Evolutionary conservation across 2,113 vertebrate species (phyloP).

Genomic region (Lepus americanus): DNA sequence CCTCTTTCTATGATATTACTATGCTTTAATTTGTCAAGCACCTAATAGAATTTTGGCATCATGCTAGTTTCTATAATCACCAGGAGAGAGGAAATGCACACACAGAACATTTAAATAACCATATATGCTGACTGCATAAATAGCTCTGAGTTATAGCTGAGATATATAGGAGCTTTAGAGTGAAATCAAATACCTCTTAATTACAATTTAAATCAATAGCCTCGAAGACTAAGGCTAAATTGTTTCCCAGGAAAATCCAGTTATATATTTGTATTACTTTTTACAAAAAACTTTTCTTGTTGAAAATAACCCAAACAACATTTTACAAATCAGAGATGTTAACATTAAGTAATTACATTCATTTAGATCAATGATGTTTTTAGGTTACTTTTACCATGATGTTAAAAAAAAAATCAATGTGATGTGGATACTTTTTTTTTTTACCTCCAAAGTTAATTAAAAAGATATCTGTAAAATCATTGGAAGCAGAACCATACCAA

Average conservation of each 20-base stretch:
- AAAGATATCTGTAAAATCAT: conserved; percentile 65
- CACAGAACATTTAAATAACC: conserved; percentile 69
- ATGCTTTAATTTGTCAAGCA: conserved; percentile 53
- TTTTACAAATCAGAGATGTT: conserved; percentile 59
- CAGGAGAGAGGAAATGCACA: conserved; percentile 57
- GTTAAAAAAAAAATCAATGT: conserved; percentile 64
- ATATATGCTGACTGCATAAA: conserved; percentile 60
- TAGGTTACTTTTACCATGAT: conserved; percentile 49
- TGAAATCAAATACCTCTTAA: conserved; percentile 77
- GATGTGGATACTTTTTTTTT: conserved; percentile 45
- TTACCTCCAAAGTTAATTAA: conserved; percentile 62
- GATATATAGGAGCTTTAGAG: conserved; percentile 65
- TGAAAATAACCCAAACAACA: conserved; percentile 45
- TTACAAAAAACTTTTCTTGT: neutral
- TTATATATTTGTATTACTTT: conserved; percentile 44
- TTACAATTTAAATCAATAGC: conserved; percentile 77
- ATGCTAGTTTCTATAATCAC: conserved; percentile 46
- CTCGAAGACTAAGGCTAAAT: conserved; percentile 64
- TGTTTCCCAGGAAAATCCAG: conserved; percentile 64
- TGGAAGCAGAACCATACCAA: conserved; percentile 47
- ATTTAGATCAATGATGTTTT: conserved; percentile 41
- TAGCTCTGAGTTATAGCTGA: conserved; percentile 61
- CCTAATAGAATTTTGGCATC: conserved; percentile 50
- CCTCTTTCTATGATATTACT: conserved; percentile 19
- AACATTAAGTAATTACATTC: conserved; percentile 57